Conservation (phyloP, 1,140 invertebrate genomes). For the Hyles vespertilio region DNA sequence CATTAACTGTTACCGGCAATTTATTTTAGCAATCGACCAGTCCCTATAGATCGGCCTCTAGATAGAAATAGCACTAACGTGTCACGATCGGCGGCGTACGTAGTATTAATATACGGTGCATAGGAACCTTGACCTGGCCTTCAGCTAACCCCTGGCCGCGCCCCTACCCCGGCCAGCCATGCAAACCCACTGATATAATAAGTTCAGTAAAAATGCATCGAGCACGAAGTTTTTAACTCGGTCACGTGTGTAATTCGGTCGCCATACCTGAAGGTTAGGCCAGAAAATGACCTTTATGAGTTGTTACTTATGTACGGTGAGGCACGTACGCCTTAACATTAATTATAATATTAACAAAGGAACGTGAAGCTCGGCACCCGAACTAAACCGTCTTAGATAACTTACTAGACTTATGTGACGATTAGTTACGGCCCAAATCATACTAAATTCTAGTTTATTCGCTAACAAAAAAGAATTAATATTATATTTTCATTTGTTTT, state of each 20-base stretch:
- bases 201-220: constrained; percentile 6
- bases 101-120: constrained; percentile 39
- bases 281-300: constrained; percentile 3
- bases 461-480: too few relatives aligned
- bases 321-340: constrained; percentile 5
- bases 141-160: constrained; percentile 12
- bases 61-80: constrained; percentile 33
- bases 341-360: constrained; percentile 7
- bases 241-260: constrained; percentile 2
- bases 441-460: too few relatives aligned
- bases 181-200: constrained; percentile 1
- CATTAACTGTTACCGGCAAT: too few relatives aligned
- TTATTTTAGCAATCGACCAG: background rate
- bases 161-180: background rate
- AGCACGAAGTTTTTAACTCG: constrained; percentile 2
- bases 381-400: too few relatives aligned
- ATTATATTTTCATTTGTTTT: too few relatives aligned
- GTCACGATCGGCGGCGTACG: constrained; percentile 30
- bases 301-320: constrained; percentile 4
- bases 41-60: constrained; percentile 25
- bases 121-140: constrained; percentile 30
- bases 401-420: too few relatives aligned
- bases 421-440: too few relatives aligned
- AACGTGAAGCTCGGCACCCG: background rate
- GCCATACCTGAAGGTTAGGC: constrained; percentile 1